phyloP scores from a whole-genome alignment of 2,797 vertebrate species.

The Toxotes lorentzi region DNA sequence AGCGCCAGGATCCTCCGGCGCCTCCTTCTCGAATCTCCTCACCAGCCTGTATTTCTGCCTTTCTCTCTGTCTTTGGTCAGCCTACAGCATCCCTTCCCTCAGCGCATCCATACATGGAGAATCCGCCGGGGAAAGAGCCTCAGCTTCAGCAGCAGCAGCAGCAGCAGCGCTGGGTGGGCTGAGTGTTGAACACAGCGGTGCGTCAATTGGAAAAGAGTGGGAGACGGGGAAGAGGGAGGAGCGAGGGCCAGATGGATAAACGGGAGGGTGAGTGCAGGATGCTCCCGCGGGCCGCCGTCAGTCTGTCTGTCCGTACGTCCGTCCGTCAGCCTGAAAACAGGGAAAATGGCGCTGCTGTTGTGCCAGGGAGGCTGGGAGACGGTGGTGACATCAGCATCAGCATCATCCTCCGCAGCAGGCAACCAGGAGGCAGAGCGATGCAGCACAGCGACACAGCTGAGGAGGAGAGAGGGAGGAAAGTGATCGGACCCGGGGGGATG shows the following conservation, averaged over 20 bases:
- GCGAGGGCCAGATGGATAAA: conserved; percentile 37
- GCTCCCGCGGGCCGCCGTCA: conserved; percentile 48
- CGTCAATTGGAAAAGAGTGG: conserved; percentile 59
- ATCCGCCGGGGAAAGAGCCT: conserved; percentile 60
- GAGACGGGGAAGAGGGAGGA: conserved; percentile 33
- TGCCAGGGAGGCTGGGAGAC: conserved; percentile 79
- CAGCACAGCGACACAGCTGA: conserved; percentile 41
- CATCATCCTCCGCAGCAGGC: conserved; percentile 64
- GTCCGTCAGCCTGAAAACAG: conserved; percentile 32
- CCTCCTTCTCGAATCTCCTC: conserved; percentile 50
- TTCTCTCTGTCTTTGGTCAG: conserved; percentile 41
- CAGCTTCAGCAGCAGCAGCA: conserved; percentile 39
- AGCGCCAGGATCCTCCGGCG: conserved; percentile 43
- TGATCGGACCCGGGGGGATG: not conserved
- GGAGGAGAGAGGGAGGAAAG: not conserved
- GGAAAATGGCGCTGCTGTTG: conserved; percentile 83
- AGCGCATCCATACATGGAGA: conserved; percentile 80
- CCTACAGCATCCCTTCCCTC: conserved; percentile 75
- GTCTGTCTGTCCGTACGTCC: conserved; percentile 31
- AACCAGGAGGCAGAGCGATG: conserved; percentile 60
- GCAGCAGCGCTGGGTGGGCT: conserved; percentile 45
- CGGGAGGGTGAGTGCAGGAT: conserved; percentile 60
- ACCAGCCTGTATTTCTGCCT: conserved; percentile 31
- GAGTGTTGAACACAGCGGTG: conserved; percentile 59
- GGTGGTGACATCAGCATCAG: conserved; percentile 82